phyloP scores from a whole-genome alignment of 2,888 invertebrate species.

The Colostygia pectinataria region DNA sequence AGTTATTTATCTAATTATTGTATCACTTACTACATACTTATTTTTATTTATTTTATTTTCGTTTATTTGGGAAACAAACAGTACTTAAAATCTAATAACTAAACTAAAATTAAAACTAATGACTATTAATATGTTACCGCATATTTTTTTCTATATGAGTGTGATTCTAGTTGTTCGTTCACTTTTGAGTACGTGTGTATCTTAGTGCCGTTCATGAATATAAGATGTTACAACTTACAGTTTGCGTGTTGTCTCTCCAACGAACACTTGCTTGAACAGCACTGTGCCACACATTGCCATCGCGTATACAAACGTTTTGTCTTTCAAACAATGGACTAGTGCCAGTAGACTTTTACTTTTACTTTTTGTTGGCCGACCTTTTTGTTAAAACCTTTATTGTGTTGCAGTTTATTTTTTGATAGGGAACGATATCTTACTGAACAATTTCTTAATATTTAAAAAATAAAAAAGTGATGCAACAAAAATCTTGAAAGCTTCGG shows the following conservation, averaged over 20 bases:
- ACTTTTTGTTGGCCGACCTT: neutral
- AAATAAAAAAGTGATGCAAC: too few species aligned
- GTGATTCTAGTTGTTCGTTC: conserved; percentile 2
- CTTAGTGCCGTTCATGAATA: conserved; percentile 62
- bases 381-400: neutral
- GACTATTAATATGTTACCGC: too few species aligned
- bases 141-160: too few species aligned
- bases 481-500: neutral
- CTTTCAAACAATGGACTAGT: conserved; percentile 26
- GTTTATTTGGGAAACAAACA: too few species aligned
- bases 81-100: too few species aligned
- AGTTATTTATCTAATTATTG: too few species aligned
- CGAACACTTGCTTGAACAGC: conserved; percentile 53
- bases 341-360: conserved; percentile 13
- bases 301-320: conserved; percentile 45
- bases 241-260: conserved; percentile 54
- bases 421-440: too few species aligned
- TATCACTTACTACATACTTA: too few species aligned
- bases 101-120: too few species aligned
- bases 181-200: conserved; percentile 38
- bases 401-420: too few species aligned
- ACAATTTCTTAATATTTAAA: too few species aligned
- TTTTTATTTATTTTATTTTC: too few species aligned
- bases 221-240: conserved; percentile 67
- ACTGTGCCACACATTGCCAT: conserved; percentile 48